Evolutionary conservation across 2,113 vertebrate genomes (phyloP).

Genomic region (Charadrius vociferus): DNA sequence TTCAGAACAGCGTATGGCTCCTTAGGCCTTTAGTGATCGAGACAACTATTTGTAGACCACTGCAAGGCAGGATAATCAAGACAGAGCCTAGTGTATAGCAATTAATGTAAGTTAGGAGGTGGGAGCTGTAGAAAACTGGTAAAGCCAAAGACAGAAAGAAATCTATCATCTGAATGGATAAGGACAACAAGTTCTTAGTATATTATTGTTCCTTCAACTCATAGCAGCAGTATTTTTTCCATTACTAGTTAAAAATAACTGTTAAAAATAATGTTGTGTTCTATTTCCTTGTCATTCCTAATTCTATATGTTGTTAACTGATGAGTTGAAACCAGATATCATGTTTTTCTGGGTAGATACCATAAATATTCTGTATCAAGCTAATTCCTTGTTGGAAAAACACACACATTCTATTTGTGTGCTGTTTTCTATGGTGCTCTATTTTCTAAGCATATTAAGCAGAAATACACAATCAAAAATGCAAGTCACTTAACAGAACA

Average conservation of each 20-base stretch:
- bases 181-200: not conserved
- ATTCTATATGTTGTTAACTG: not conserved
- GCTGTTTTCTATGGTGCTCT: too few species aligned
- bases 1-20: not conserved
- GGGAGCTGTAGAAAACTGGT: not conserved
- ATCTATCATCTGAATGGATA: not conserved
- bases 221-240: not conserved
- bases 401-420: too few species aligned
- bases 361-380: not conserved
- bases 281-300: not conserved
- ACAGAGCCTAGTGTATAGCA: not conserved
- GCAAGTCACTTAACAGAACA: not conserved
- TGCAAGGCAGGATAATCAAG: not conserved
- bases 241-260: not conserved
- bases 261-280: not conserved
- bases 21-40: not conserved
- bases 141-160: not conserved
- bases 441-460: not conserved
- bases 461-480: not conserved
- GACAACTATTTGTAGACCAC: not conserved
- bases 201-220: not conserved
- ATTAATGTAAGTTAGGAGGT: not conserved
- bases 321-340: not conserved
- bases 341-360: accelerated
- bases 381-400: not conserved